Base-by-base conservation (phyloP, 2,888 invertebrate genomes). In the Quadroppia sp. region DNA sequence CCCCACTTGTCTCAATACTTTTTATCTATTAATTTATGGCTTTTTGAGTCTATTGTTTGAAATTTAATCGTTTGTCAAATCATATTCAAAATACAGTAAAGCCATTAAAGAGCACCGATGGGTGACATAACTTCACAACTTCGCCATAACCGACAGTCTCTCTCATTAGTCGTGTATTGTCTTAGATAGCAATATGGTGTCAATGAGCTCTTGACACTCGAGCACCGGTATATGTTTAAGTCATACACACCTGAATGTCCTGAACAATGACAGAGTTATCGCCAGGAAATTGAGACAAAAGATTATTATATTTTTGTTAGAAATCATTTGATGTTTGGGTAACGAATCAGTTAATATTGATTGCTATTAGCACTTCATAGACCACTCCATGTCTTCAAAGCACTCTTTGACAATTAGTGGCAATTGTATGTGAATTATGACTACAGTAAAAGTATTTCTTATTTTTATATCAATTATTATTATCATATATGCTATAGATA, bases 121-220 rank as follows among this genome's bases (percentile, higher is more conserved):
- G 61, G 61, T 61, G 32, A 61, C 61, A 61, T 30, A 9, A 61
- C 36, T 61, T 53, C 53, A 53, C 53, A 53, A 15, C 53, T 53
- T 53, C 25, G 23, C 45, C 15, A 11, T 53, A 53, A 53, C 53
- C 53, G 25, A 2, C 53, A 15, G 11, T 53, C 25, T 25, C 53
- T 53, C 50, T 53, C 53, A 53, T 53, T 53, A 53, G 17, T 53
- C 25, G 45, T 53, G 25, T 53, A 53, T 53, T 53, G 53, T 53
- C 53, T 53, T 53, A 25, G 53, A 53, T 25, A 25, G 9, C 25
- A n/a, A 53, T 23, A 11, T 25, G 25, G 25, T 53, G 53, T 53
- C 53, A 53, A 25, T 53, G 53, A 53, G 53, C 53, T 53, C 25
- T 53, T n/a, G 20, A 7, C 2, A 45, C n/a, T n/a, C n/a, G n/a